Conservation (phyloP, 2,113 vertebrate species). For the Seriola rivoliana region DNA sequence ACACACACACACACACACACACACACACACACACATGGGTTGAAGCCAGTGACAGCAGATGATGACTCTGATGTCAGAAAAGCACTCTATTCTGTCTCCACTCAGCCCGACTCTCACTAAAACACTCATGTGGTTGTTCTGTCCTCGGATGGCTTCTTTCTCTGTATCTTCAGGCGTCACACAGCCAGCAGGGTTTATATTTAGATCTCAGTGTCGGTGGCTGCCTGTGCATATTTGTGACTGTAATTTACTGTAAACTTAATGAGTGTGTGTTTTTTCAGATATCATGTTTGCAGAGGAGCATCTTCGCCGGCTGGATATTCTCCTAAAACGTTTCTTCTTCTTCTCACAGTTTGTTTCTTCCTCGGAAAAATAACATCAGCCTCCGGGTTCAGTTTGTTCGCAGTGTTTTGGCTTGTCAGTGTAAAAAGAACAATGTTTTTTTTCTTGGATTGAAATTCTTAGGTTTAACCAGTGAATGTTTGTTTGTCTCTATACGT, state of each 20-base stretch:
- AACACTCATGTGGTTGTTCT: conserved; percentile 20
- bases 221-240: not conserved
- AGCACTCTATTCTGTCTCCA: conserved; percentile 51
- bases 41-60: conserved; percentile 58
- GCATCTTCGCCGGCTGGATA: not conserved
- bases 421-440: not conserved
- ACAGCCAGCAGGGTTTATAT: not conserved
- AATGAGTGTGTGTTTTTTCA: not conserved
- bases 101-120: conserved; percentile 31
- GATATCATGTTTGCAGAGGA: not conserved
- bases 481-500: too few relatives aligned
- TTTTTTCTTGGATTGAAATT: too few relatives aligned
- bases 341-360: not conserved
- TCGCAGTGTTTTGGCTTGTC: too few relatives aligned
- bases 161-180: conserved; percentile 2
- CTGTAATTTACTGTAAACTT: conserved; percentile 9
- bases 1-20: conserved; percentile 55
- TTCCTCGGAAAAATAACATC: not conserved
- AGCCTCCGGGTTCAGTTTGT: not conserved
- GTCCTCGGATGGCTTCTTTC: conserved; percentile 39
- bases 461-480: too few relatives aligned
- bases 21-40: conserved; percentile 48
- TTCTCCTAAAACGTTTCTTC: not conserved
- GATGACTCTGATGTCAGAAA: conserved; percentile 68
- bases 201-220: not conserved